A percentile compares a stretch with the other conserved stretches of the same genome.
These are phyloP conservation scores for Mustela nigripes DNA, from an alignment of 2,113 vertebrate genomes.

Conservation along the genomic window DNA sequence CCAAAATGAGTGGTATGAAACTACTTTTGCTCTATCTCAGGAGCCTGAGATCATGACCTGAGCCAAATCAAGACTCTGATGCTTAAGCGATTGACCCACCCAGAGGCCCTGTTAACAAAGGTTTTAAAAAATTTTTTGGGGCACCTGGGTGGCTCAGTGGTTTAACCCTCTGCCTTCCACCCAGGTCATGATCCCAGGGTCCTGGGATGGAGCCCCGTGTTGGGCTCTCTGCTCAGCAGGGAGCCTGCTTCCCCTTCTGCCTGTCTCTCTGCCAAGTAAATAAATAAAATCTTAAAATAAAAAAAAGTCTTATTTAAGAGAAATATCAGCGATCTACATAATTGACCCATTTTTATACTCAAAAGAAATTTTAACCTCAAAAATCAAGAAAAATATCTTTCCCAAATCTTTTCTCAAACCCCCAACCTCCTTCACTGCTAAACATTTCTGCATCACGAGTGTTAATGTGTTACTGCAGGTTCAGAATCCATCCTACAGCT, in stretches of 20 bases:
- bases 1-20: not conserved
- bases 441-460: not conserved
- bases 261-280: too few relatives aligned
- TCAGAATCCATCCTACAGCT: not conserved
- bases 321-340: not conserved
- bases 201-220: too few relatives aligned
- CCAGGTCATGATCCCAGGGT: too few relatives aligned
- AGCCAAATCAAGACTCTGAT: not conserved
- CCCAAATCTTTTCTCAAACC: not conserved
- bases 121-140: not conserved
- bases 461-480: not conserved
- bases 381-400: not conserved
- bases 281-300: too few relatives aligned
- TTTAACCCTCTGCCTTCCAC: too few relatives aligned
- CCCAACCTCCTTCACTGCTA: not conserved
- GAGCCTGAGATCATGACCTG: not conserved
- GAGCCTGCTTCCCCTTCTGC: too few relatives aligned
- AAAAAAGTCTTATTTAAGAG: not conserved
- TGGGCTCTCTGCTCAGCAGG: too few relatives aligned
- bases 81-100: not conserved
- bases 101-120: not conserved
- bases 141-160: too few relatives aligned
- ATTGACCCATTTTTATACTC: not conserved
- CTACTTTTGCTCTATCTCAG: not conserved
- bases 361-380: slow-evolving; percentile 39